A percentile compares a stretch with the other conserved stretches of the same genome.
Evolutionary conservation across 2,113 vertebrate species (phyloP).

Genomic region (Stegastes partitus): DNA sequence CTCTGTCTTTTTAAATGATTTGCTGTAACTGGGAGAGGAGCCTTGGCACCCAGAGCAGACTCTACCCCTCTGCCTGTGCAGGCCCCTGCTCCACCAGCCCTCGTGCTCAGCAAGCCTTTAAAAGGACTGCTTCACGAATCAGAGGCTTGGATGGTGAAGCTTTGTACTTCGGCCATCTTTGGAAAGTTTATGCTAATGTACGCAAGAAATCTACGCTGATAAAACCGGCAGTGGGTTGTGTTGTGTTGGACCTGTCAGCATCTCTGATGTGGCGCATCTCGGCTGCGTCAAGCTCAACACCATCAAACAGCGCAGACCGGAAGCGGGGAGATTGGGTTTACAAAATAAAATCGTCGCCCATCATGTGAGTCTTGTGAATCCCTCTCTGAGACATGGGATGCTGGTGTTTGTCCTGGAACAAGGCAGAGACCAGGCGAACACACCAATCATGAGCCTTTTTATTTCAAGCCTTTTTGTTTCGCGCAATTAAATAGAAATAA

Average conservation of each 20-base stretch:
- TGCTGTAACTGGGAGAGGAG: slow-evolving; percentile 1
- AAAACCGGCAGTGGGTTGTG: slow-evolving; percentile 45
- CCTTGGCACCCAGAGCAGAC: not conserved
- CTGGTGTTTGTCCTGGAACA: no score
- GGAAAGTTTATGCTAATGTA: slow-evolving; percentile 61
- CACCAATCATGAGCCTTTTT: no score
- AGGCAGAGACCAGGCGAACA: no score
- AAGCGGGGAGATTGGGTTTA: slow-evolving; percentile 15
- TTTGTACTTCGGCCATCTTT: slow-evolving; percentile 60
- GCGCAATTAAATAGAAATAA: no score
- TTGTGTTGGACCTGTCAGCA: slow-evolving; percentile 64
- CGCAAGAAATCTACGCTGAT: slow-evolving; percentile 56
- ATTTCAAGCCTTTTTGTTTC: no score
- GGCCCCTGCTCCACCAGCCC: slow-evolving; percentile 3
- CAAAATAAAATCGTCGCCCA: slow-evolving; percentile 53
- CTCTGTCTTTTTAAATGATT: slow-evolving; percentile 6
- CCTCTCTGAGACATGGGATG: no score
- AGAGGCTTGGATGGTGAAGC: not conserved
- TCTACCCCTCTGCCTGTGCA: slow-evolving; percentile 5
- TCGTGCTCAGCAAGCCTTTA: not conserved
- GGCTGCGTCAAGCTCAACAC: slow-evolving; percentile 14
- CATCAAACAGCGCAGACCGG: not conserved
- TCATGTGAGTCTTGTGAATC: no score
- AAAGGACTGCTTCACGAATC: slow-evolving; percentile 3
- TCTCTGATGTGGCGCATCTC: slow-evolving; percentile 77